Base-by-base conservation (phyloP, 2,113 vertebrate species). In the Sigmodon hispidus region DNA sequence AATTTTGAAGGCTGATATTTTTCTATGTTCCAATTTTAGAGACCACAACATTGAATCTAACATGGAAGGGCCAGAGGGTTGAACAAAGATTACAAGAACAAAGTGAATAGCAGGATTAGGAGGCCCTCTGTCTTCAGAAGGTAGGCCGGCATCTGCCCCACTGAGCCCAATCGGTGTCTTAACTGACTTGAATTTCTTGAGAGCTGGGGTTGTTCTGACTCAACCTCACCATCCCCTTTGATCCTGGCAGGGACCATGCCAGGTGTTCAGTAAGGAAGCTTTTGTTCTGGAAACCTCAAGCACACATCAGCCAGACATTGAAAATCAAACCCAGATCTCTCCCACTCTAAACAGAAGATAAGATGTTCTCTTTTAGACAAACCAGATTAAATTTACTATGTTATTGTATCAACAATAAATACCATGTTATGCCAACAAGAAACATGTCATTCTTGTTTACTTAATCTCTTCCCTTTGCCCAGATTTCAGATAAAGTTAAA, bases 311-410 rank as follows among this genome's bases (percentile, higher is more conserved):
- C 36, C 67, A 93, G 87, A 84, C 83, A 57, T 69, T 91, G 79
- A 91, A 95, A 96, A 89, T 89, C 92, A 93, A 93, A 91, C 83
- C 79, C 59, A 55, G 61, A 77, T 67, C 87, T 94, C 67, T 34
- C 76, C 13, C 34, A 45, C 79, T 94, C 90, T 43, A 96, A 96
- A 93, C 75, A 91, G 77, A 96, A 96, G 96, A 96, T 91, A 96
- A 96, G 69, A 40, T 96, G 84, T 93, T 96, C 63, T 77, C 45
- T 87, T 75, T 94, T 73, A 96, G 84, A 85, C 90, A 97, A 94
- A 87, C 90, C 84, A 87, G 69, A 80, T 84, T 80, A 87, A 93
- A 91, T 89, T 93, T 94, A 75, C 69, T 89, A 11, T 69, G 34
- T 89, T 94, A 91, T 50, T 91, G 34, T 93, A 93, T 89, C 84